Evolutionary conservation across 2,888 invertebrate species (phyloP).

Genomic region (Alloscopus bannaensis): DNA sequence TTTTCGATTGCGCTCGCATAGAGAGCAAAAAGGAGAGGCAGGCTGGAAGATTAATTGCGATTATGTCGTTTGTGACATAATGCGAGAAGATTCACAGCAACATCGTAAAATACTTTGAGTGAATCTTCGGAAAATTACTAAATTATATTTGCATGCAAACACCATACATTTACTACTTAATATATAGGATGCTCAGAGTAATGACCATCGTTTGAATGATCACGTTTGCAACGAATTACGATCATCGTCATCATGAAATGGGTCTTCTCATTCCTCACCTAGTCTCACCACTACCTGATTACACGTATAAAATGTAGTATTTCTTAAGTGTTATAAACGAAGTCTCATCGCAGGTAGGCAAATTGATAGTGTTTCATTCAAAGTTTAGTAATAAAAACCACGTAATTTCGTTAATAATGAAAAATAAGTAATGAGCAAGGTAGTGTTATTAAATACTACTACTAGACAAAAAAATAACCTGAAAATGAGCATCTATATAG

Average conservation of each 20-base stretch:
- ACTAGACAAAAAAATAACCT: background rate
- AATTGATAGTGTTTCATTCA: slow-evolving; percentile 30
- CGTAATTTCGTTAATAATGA: slow-evolving; percentile 49
- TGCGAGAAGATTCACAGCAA: slow-evolving; percentile 41
- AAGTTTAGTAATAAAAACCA: slow-evolving; percentile 35
- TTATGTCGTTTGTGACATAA: slow-evolving; percentile 40
- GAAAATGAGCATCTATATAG: no score
- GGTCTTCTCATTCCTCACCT: slow-evolving; percentile 14
- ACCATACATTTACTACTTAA: no score
- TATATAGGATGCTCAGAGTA: slow-evolving; percentile 6
- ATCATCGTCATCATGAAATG: slow-evolving; percentile 29
- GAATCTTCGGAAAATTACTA: no score
- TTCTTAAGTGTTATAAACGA: background rate
- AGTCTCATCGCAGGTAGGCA: slow-evolving; percentile 5
- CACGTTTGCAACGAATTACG: slow-evolving; percentile 28
- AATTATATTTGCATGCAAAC: slow-evolving; percentile 30
- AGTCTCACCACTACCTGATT: background rate
- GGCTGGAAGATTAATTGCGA: slow-evolving; percentile 51
- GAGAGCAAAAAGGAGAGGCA: background rate
- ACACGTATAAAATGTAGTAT: slow-evolving; percentile 10
- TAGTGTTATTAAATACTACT: slow-evolving; percentile 13
- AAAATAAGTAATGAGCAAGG: slow-evolving; percentile 38
- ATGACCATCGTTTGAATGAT: slow-evolving; percentile 42
- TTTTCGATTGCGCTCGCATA: background rate
- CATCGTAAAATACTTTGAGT: slow-evolving; percentile 23